Evolutionary conservation across 53 echinoderm and acorn worm species (phyloP), one percentile per base, ranked within the genome.

Genomic region (Actinopyga echinites): DNA sequence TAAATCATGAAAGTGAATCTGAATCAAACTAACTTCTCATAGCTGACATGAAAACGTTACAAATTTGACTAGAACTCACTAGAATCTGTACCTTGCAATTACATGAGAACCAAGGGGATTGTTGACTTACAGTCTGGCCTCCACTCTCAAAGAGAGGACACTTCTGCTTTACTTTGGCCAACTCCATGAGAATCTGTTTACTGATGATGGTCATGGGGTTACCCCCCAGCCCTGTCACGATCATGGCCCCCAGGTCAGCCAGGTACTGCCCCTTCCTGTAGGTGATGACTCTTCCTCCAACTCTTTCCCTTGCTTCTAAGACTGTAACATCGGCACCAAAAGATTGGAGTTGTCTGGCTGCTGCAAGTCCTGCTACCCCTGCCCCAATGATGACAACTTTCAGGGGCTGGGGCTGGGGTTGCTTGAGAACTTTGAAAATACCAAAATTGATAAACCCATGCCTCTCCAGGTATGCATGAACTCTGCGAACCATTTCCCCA

Each of bases 401-500:
- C 19, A 77, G 21, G 20, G 53, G 83, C 75, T 91, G 89, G 57
- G 96, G 89, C 24, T 90, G 88, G 6, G 92, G 90, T 37, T 92
- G 94, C 21, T 56, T 77, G 26, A 92, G 62, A 6, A 93, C 87
- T 75, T 92, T 99, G 85, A 92, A 94, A 32, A 99, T 82, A 25
- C 99, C 99, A 82, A 94, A 99, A 86, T 94, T 99, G 92, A 99
- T 93, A 78, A 92, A 92, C 31, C 99, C 99, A 74, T 99, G 99
- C 37, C 99, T 83, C 56, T 99, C 94, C 1, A 99, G 73, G 79
- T 99, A 99, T 0, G 99, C 94, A 69, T 99, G 99, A 22, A 99
- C 92, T 42, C 99, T 71, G 32, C 90, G 86, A n/a, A 99, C 92
- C 30, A 99, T 65, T 29, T 90, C 92, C 15, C 88, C 91, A 85